Conservation (phyloP, 2,888 invertebrate species). For the Drosophila ezoana region DNA sequence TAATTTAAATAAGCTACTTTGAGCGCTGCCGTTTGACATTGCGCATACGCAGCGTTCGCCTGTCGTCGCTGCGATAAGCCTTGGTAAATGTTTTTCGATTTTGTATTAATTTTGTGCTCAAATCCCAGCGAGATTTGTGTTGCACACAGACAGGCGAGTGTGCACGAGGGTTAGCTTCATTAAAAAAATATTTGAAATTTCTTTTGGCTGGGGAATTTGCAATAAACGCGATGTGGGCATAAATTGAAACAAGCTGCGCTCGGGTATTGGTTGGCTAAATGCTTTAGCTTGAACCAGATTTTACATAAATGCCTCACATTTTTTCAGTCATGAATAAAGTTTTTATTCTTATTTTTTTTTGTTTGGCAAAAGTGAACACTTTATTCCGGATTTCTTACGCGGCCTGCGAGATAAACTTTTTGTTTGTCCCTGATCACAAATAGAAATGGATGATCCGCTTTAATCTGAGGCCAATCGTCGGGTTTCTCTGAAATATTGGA, state of each 20-base stretch:
- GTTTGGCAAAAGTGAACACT: no score
- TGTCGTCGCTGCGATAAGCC: constrained; percentile 71
- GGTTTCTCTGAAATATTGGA: neutral
- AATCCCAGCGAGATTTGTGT: constrained; percentile 70
- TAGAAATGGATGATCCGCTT: neutral
- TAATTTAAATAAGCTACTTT: constrained; percentile 82
- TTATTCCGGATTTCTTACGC: neutral
- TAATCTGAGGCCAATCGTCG: neutral
- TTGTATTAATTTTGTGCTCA: constrained; percentile 71
- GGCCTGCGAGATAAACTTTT: neutral
- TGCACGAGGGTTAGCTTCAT: constrained; percentile 48
- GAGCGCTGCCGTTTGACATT: constrained; percentile 57
- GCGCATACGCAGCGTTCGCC: constrained; percentile 75
- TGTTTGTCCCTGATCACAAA: neutral
- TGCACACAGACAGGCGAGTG: neutral
- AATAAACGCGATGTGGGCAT: neutral
- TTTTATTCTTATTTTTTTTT: no score
- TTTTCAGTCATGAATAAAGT: no score
- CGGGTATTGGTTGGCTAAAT: neutral
- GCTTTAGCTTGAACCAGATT: neutral
- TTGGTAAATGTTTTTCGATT: constrained; percentile 78
- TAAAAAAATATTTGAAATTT: constrained; percentile 64
- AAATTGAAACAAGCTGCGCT: neutral
- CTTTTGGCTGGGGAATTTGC: constrained; percentile 10
- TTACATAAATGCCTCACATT: neutral